Conservation (phyloP, 2,113 vertebrate genomes). For the Pontoporia blainvillei region DNA sequence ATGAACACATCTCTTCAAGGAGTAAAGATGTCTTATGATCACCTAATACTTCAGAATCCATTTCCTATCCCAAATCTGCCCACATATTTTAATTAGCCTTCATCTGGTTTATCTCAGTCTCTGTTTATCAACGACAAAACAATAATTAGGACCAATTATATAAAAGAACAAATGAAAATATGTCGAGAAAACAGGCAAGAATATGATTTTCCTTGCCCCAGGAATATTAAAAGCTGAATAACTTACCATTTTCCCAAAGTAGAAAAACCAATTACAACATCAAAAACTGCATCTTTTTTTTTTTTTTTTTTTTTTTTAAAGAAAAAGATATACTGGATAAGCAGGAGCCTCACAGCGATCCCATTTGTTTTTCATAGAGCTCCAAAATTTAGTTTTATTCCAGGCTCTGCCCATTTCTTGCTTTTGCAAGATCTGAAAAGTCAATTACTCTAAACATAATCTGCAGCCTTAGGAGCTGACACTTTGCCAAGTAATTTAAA, state of each 20-base stretch:
- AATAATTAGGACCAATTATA: background rate
- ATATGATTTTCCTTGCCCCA: background rate
- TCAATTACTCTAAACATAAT: slow-evolving; percentile 40
- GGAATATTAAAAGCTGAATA: background rate
- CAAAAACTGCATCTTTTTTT: background rate
- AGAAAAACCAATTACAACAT: slow-evolving; percentile 44
- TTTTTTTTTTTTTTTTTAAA: background rate
- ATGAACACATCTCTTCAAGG: background rate
- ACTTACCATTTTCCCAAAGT: background rate
- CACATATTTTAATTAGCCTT: slow-evolving; percentile 14
- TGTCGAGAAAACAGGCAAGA: background rate
- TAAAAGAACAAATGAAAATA: slow-evolving; percentile 16
- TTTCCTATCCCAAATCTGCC: background rate
- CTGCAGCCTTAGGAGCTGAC: background rate
- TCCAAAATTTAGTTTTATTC: slow-evolving; percentile 29
- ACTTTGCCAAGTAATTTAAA: slow-evolving; percentile 10
- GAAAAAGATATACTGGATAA: background rate
- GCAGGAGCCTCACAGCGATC: background rate
- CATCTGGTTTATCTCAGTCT: background rate
- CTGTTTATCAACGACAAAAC: background rate
- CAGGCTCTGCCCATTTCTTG: background rate
- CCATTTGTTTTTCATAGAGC: background rate
- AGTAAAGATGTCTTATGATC: background rate
- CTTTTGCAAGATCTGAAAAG: slow-evolving; percentile 20
- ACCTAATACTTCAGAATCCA: background rate